A percentile compares a stretch with the other conserved stretches of the same genome.
Evolutionary conservation across 2,113 vertebrate genomes (phyloP).

Genomic region (Centropristis striata): DNA sequence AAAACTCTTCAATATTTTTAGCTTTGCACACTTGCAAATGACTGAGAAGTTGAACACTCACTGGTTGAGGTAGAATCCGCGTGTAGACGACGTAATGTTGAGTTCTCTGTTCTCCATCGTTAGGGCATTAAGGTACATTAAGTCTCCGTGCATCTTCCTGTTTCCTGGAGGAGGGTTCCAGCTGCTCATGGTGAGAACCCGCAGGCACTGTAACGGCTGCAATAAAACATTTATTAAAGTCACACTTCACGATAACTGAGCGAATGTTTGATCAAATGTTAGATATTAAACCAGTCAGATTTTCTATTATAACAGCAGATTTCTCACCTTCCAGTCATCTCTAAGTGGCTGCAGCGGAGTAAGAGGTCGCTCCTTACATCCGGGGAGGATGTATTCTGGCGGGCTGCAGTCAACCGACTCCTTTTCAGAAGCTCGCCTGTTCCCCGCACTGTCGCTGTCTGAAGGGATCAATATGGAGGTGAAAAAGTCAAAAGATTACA

Average conservation of each 20-base stretch:
- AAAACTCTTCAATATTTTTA: too few relatives aligned
- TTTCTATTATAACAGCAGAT: neutral
- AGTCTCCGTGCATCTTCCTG: conserved; percentile 96
- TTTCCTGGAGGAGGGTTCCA: conserved; percentile 98
- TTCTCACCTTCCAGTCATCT: conserved; percentile 91
- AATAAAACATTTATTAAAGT: conserved; percentile 4
- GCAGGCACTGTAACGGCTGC: conserved; percentile 93
- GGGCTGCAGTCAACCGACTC: conserved; percentile 88
- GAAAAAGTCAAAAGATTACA: neutral
- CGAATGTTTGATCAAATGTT: neutral
- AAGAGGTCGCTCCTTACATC: conserved; percentile 90
- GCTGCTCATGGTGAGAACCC: conserved; percentile 93
- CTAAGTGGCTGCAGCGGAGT: conserved; percentile 91
- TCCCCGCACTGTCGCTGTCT: conserved; percentile 87
- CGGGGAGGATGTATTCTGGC: conserved; percentile 93
- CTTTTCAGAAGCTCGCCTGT: conserved; percentile 85
- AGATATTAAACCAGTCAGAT: neutral
- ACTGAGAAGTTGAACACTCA: too few relatives aligned
- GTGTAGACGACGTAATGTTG: conserved; percentile 92
- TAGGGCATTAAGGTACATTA: conserved; percentile 93
- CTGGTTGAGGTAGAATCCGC: conserved; percentile 97
- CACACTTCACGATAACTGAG: conserved; percentile 1
- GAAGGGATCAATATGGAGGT: conserved; percentile 51
- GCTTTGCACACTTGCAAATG: too few relatives aligned
- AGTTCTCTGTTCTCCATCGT: conserved; percentile 93